Evolutionary conservation across 2,113 vertebrate genomes (phyloP).

Genomic region (Paramormyrops kingsleyae): DNA sequence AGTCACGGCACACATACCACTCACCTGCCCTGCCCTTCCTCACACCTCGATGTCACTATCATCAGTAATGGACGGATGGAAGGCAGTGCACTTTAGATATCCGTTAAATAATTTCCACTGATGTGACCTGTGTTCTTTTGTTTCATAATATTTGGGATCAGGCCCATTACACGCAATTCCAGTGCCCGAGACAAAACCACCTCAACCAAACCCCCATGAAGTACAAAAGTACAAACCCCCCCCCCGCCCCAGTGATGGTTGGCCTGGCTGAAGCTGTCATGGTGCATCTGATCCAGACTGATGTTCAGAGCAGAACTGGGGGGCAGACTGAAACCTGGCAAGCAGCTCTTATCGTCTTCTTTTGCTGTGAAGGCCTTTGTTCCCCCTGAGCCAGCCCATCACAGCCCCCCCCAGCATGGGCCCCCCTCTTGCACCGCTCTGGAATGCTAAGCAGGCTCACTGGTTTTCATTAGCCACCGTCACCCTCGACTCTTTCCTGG

Average conservation of each 20-base stretch:
- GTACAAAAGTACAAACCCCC: background rate
- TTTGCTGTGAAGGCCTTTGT: background rate
- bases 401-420: background rate
- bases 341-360: background rate
- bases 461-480: background rate
- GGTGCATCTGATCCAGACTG: background rate
- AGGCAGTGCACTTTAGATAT: background rate
- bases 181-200: background rate
- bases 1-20: background rate
- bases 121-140: background rate
- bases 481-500: background rate
- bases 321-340: background rate
- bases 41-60: background rate
- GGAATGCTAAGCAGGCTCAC: background rate
- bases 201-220: background rate
- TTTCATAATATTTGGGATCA: background rate
- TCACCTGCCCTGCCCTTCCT: background rate
- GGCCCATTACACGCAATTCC: background rate
- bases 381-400: background rate
- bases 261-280: background rate
- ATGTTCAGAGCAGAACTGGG: background rate
- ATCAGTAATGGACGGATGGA: background rate
- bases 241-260: background rate
- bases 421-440: background rate
- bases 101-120: background rate